Evolutionary conservation across 2,888 invertebrate genomes (phyloP).

Genomic region (Drosophila lutescens): DNA sequence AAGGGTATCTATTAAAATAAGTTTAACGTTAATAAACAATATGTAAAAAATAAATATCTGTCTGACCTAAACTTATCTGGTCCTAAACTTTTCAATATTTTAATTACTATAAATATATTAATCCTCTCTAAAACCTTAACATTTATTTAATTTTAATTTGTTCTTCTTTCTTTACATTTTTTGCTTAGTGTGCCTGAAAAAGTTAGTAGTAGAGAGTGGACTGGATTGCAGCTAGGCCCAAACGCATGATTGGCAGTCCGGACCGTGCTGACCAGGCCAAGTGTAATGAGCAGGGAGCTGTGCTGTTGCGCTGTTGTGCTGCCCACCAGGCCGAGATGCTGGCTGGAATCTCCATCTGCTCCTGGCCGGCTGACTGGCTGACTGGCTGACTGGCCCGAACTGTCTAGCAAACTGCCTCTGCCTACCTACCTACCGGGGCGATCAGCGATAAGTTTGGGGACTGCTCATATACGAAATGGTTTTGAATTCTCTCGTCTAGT

Average conservation of each 20-base stretch:
- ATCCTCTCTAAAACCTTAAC: too few relatives aligned
- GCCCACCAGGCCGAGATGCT: constrained; percentile 32
- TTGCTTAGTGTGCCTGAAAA: background rate
- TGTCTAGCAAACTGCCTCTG: constrained; percentile 63
- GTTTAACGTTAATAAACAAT: too few relatives aligned
- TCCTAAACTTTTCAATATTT: too few relatives aligned
- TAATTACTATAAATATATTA: too few relatives aligned
- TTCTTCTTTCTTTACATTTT: background rate
- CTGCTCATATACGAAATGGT: constrained; percentile 79
- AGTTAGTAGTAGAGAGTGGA: background rate
- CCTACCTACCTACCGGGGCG: constrained; percentile 70
- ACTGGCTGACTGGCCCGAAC: constrained; percentile 5
- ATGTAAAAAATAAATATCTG: too few relatives aligned
- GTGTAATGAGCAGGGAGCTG: constrained; percentile 58
- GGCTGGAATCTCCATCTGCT: constrained; percentile 38
- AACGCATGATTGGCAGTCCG: constrained; percentile 51
- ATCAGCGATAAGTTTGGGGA: constrained; percentile 74
- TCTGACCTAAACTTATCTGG: too few relatives aligned
- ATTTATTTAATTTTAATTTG: background rate
- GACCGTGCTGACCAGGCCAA: constrained; percentile 41
- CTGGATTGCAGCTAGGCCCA: constrained; percentile 30
- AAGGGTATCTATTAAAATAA: too few relatives aligned
- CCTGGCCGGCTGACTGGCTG: constrained; percentile 4
- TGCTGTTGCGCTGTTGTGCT: constrained; percentile 8
- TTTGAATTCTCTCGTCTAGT: constrained; percentile 79